phyloP scores from a whole-genome alignment of 2,888 invertebrate genomes.

The Dilophus febrilis region DNA sequence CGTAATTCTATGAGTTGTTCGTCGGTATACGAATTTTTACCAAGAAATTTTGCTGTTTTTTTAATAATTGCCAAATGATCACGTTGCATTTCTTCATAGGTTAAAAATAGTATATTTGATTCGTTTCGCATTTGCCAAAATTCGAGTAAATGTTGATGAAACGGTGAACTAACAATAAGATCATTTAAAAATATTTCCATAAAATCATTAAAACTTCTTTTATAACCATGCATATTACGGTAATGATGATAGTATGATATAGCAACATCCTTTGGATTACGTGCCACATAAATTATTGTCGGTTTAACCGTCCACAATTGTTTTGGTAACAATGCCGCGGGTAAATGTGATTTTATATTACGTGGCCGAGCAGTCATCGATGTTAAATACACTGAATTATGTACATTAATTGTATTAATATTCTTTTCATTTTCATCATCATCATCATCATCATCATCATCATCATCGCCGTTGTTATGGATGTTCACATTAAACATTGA shows the following conservation, averaged over 20 bases:
- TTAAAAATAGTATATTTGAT: constrained; percentile 4
- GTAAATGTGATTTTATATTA: constrained; percentile 5
- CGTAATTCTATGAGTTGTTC: constrained; percentile 9
- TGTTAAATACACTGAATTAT: neutral
- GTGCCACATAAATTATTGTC: constrained; percentile 51
- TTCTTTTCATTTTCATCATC: neutral
- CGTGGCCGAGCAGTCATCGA: neutral
- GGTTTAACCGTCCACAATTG: constrained; percentile 4
- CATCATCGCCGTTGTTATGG: no score
- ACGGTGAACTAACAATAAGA: constrained; percentile 7
- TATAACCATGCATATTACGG: constrained; percentile 2
- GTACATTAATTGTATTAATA: no score
- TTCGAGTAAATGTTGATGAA: constrained; percentile 17
- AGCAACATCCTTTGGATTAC: constrained; percentile 63
- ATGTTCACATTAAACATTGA: no score
- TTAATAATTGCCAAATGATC: constrained; percentile 2
- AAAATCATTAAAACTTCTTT: constrained; percentile 6
- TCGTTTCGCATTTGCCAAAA: constrained; percentile 4
- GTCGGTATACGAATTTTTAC: neutral
- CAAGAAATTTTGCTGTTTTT: constrained; percentile 4
- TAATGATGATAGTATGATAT: constrained; percentile 52
- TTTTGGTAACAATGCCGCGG: constrained; percentile 1
- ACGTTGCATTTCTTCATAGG: constrained; percentile 7
- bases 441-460: no score
- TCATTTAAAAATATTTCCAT: constrained; percentile 6